phyloP scores from a whole-genome alignment of 2,113 vertebrate species.

The Tachysurus fulvidraco region DNA sequence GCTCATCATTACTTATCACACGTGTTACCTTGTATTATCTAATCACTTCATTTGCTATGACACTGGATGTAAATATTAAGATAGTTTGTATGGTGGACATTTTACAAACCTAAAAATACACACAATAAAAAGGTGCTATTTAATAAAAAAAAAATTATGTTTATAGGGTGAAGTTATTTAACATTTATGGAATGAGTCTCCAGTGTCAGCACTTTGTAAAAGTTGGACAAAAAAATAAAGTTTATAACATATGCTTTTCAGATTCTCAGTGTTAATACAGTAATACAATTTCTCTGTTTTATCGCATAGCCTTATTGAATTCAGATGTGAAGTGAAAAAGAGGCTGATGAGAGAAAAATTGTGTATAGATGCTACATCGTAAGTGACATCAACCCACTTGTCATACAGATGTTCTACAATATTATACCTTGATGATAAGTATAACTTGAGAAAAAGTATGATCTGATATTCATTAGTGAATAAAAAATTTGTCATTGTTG shows the following conservation, averaged over 20 bases:
- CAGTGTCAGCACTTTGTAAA: not conserved
- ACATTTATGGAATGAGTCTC: not conserved
- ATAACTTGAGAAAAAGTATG: not conserved
- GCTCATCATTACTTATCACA: slow-evolving; percentile 25
- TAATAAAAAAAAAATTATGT: not conserved
- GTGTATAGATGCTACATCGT: not conserved
- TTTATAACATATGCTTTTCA: not conserved
- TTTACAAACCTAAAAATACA: not conserved
- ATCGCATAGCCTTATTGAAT: not conserved
- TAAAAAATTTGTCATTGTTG: not conserved
- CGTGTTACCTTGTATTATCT: not conserved
- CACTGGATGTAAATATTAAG: not conserved
- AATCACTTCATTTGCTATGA: not conserved
- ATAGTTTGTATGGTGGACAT: not conserved
- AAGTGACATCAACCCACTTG: not conserved
- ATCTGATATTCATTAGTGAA: not conserved
- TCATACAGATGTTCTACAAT: not conserved
- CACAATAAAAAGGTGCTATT: not conserved
- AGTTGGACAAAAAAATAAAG: not conserved
- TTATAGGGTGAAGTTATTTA: not conserved
- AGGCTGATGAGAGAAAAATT: not conserved
- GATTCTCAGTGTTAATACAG: not conserved
- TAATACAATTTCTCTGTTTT: not conserved
- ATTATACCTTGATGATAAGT: not conserved
- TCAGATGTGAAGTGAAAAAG: not conserved